Evolutionary conservation across 35 echinoderm and acorn worm genomes (phyloP).

Genomic region (Ophiothrix spiculata): DNA sequence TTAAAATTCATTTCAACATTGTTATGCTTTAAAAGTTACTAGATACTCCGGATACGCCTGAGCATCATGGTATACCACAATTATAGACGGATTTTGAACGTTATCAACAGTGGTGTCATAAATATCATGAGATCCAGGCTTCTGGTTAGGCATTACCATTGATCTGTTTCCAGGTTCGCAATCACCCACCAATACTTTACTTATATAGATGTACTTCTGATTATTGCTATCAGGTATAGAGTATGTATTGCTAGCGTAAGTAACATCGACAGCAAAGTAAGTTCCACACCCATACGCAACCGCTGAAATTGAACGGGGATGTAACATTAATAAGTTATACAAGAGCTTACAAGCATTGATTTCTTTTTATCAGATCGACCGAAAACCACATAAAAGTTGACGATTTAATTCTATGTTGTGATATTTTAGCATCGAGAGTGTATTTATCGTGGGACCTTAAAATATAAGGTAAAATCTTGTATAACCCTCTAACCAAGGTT

Average conservation of each 20-base stretch:
- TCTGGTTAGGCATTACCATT: constrained; percentile 1
- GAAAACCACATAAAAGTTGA: too few relatives aligned
- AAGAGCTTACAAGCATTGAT: too few relatives aligned
- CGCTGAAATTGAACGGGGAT: neutral
- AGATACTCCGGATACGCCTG: constrained; percentile 51
- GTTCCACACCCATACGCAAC: constrained; percentile 29
- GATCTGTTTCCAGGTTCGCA: neutral
- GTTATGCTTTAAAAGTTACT: constrained; percentile 43
- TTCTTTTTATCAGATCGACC: too few relatives aligned
- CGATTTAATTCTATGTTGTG: too few relatives aligned
- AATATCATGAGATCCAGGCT: neutral
- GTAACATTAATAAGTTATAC: too few relatives aligned
- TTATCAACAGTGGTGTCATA: constrained; percentile 43
- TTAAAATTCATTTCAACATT: too few relatives aligned
- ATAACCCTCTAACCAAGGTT: too few relatives aligned
- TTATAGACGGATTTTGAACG: neutral
- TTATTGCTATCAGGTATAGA: neutral
- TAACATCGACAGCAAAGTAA: constrained; percentile 34
- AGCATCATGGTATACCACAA: constrained; percentile 45
- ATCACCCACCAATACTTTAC: constrained; percentile 30
- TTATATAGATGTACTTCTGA: constrained; percentile 25
- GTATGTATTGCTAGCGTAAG: constrained; percentile 1
- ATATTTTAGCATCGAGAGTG: too few relatives aligned
- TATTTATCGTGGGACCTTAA: too few relatives aligned
- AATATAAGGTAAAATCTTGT: too few relatives aligned